Base-by-base conservation (phyloP, 2,888 invertebrate species). In the Scaptomyza flava region DNA sequence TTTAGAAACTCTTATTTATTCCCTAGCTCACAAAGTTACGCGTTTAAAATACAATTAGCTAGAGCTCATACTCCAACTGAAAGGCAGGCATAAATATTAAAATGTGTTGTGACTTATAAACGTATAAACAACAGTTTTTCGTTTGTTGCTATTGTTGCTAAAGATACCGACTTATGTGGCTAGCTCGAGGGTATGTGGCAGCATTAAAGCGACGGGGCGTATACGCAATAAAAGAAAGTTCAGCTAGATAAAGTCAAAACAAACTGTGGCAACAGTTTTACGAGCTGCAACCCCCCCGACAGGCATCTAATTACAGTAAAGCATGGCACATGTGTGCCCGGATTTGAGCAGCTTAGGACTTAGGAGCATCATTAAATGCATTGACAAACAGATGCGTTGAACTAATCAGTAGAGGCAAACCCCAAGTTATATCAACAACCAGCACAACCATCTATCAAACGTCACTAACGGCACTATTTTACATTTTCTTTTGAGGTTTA, bases 401-500 rank as follows among this genome's bases (percentile, higher is more conserved):
- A 59, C 70, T 66, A 73, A 73, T 73, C 73, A 61, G 34, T 3
- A 2, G 61, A 41, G 58, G 30, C 65, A 20, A 8, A 20, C 11
- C 30, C 34, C 45, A 42, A 45, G 12, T 45, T 23, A n/a, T 14
- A 8, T 46, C 52, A 42, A 34, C 31, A 42, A 52, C 48, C 58
- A 8, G 38, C 20, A 17, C 38, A 38, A 20, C 57, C 52, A 48
- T 80, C 79, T 74, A 81, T 83, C 79, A 68, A 75, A 77, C 70
- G 79, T 77, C 81, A 81, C 81, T 83, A 64, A 68, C 53, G 69
- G 57, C 67, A 69, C 70, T 77, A 65, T 72, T 72, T 77, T 69
- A 41, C 59, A 61, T 75, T 47, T 68, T 67, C 58, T 53, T 67
- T 53, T 57, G 61, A 63, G 69, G 41, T 30, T 51, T 43, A 33